Evolutionary conservation across 2,113 vertebrate genomes (phyloP).

Genomic region (Anoplopoma fimbria): DNA sequence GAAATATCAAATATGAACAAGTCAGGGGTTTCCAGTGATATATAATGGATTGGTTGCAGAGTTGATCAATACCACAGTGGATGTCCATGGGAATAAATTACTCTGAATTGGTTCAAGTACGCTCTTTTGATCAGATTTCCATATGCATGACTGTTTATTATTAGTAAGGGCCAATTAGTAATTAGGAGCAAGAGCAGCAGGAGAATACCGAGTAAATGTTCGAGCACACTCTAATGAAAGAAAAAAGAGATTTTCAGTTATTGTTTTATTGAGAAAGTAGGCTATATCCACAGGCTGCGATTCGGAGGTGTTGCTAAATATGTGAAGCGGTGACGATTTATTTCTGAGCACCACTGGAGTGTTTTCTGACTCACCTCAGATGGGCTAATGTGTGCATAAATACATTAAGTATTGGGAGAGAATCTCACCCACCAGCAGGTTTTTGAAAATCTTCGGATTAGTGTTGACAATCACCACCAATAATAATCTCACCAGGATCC

Average conservation of each 20-base stretch:
- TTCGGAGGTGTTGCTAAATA: slow-evolving; percentile 46
- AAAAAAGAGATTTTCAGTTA: slow-evolving; percentile 26
- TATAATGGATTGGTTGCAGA: slow-evolving; percentile 6
- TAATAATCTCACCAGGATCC: neutral
- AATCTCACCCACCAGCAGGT: neutral
- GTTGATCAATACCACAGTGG: slow-evolving; percentile 28
- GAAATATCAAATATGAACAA: slow-evolving; percentile 23
- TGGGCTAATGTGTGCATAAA: slow-evolving; percentile 40
- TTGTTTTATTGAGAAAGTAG: slow-evolving; percentile 60
- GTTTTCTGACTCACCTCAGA: slow-evolving; percentile 42
- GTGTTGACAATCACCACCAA: neutral
- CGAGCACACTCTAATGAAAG: slow-evolving; percentile 52
- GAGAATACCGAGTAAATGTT: slow-evolving; percentile 30
- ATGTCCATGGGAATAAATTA: slow-evolving; percentile 31
- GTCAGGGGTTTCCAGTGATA: neutral
- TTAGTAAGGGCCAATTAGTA: slow-evolving; percentile 69
- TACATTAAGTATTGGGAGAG: slow-evolving; percentile 7
- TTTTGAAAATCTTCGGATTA: slow-evolving; percentile 15
- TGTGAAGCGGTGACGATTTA: slow-evolving; percentile 50
- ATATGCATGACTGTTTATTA: slow-evolving; percentile 73
- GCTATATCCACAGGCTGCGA: slow-evolving; percentile 42
- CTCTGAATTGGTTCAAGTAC: slow-evolving; percentile 44
- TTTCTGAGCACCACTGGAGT: slow-evolving; percentile 36
- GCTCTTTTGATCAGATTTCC: slow-evolving; percentile 61
- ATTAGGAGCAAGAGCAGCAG: slow-evolving; percentile 58